Conservation (phyloP, 2,113 vertebrate species). For the Atractosteus spatula region DNA sequence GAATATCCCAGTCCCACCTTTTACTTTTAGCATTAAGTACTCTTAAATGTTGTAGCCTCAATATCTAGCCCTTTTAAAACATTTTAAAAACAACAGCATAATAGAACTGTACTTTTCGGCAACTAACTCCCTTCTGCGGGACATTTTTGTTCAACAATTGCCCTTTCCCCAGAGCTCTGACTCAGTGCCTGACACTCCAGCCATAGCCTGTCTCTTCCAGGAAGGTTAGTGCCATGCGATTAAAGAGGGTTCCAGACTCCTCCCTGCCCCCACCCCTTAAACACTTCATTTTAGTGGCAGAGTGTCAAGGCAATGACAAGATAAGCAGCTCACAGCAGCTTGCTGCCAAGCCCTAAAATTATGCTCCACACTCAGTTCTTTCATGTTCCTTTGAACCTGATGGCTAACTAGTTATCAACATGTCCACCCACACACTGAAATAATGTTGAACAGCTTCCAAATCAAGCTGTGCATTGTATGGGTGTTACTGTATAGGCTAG, state of each 20-base stretch:
- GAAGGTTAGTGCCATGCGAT: no score
- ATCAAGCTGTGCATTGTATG: slow-evolving; percentile 10
- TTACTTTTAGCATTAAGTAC: no score
- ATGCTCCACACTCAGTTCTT: slow-evolving; percentile 23
- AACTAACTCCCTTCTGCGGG: no score
- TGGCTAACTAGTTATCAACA: slow-evolving; percentile 25
- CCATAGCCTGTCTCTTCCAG: no score
- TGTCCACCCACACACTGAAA: slow-evolving; percentile 23
- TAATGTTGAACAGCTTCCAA: slow-evolving; percentile 23
- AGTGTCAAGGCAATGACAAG: slow-evolving; percentile 20
- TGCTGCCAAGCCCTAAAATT: slow-evolving; percentile 26
- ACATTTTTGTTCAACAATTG: no score
- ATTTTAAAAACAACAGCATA: no score
- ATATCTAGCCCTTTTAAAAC: no score
- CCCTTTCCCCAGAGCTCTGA: background rate
- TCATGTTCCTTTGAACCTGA: slow-evolving; percentile 24
- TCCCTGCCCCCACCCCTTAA: slow-evolving; percentile 10
- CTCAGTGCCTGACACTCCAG: slow-evolving; percentile 11
- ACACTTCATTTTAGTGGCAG: slow-evolving; percentile 23
- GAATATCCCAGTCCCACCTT: no score
- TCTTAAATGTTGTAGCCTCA: no score
- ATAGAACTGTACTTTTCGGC: no score
- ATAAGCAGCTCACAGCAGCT: slow-evolving; percentile 20
- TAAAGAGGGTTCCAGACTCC: background rate
- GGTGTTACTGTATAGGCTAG: background rate